Evolutionary conservation across 2,888 invertebrate genomes (phyloP).

Genomic region (Achlya flavicornis): DNA sequence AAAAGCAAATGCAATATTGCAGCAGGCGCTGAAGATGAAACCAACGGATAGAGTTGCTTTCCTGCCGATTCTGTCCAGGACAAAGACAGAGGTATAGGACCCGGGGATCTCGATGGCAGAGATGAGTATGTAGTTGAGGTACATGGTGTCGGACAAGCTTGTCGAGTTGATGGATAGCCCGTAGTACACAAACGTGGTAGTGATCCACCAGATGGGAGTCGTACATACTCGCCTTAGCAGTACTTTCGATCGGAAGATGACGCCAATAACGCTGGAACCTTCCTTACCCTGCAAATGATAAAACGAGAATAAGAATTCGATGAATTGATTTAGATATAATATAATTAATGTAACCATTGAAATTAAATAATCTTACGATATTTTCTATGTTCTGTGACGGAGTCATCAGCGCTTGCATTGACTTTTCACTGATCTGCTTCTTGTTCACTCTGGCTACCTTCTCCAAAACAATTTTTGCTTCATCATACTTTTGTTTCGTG

Average conservation of each 20-base stretch:
- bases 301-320: too few species aligned
- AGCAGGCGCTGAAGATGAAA: constrained; percentile 83
- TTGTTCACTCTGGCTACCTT: constrained; percentile 86
- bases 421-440: constrained; percentile 80
- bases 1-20: constrained; percentile 68
- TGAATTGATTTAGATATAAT: background rate
- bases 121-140: constrained; percentile 88
- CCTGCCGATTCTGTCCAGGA: constrained; percentile 86
- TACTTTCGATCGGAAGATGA: constrained; percentile 76
- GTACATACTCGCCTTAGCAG: constrained; percentile 84
- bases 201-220: constrained; percentile 91
- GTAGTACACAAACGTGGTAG: constrained; percentile 91
- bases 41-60: constrained; percentile 83
- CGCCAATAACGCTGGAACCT: constrained; percentile 39
- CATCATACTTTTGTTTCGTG: constrained; percentile 84
- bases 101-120: constrained; percentile 88
- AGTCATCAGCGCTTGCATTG: constrained; percentile 68
- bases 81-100: constrained; percentile 83
- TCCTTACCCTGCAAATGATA: background rate
- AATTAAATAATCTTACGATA: constrained; percentile 14
- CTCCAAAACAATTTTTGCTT: constrained; percentile 84
- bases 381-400: constrained; percentile 51
- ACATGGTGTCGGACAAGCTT: constrained; percentile 88
- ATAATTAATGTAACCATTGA: background rate
- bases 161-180: constrained; percentile 91